Evolutionary conservation across 1,140 invertebrate genomes (phyloP), one percentile per base, ranked within the genome.

Genomic region (Patella vulgata): DNA sequence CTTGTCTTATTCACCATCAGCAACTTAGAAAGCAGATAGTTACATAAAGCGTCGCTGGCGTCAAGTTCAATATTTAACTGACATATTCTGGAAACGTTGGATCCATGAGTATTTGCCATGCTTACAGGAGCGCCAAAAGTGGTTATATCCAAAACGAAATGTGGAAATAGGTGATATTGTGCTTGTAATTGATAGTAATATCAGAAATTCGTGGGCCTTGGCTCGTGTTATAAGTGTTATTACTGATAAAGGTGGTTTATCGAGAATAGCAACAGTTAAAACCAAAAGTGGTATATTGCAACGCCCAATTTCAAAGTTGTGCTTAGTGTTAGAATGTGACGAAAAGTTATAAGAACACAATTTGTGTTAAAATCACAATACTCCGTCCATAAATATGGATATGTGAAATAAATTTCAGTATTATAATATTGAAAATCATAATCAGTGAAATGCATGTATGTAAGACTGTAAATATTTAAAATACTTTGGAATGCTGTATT

Each of bases 31-130:
- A 40, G 56, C 39, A 8, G 66, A 74, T 43, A 62, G 43, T 31
- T 74, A 70, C 36, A 28, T 27, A 9, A 54, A 51, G 33, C 27
- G 63, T 31, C n/a, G 65, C n/a, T 74, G 69, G 74, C 39, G 63
- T 19, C 61, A 71, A 58, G 58, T 70, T 8, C 71, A 76, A 40
- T 71, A 72, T 39, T 23, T 74, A n/a, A 46, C 69, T n/a, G 53
- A 73, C 48, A 23, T 65, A 5, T 72, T 72, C 44, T 73, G 68
- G 71, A 42, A 12, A 5, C 42, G 68, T 19, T 73, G 60, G 68
- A 55, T 33, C 21, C 57, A 50, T 28, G 65, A 71, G 28, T 63
- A 70, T 55, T 25, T 74, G 5, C 19, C 55, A 4, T 25, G 21
- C 14, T 39, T 71, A 2, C 61, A 68, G 2, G 48, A 57, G 23